Evolutionary conservation across 53 echinoderm and acorn worm genomes (phyloP), one percentile per base, ranked within the genome.

Genomic region (Zoroaster sp.): DNA sequence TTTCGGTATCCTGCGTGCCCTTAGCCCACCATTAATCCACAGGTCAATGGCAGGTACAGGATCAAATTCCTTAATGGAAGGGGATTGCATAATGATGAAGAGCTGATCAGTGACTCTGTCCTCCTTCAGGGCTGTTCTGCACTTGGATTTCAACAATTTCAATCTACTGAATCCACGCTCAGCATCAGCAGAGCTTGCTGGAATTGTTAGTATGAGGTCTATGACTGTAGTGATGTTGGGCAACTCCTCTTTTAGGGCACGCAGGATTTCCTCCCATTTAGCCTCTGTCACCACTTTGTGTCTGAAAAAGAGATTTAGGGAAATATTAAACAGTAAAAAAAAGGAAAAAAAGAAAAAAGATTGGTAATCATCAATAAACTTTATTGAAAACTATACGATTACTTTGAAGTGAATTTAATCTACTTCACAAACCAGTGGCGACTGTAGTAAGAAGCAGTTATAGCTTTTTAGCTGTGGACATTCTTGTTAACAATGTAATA

Each of bases 101-200:
- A 90, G 45, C 36, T 69, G n/a, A 35, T 65, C 59, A 13, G 72
- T 90, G 33, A 90, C 36, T 32, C 72, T 54, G 34, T 35, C 54
- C 18, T 71, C 73, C n/a, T n/a, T 34, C 21, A 91, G 55, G 47
- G 43, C 35, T 34, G 70, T 75, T 12, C 90, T 18, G 37, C 21
- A 80, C 25, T 80, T 73, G 33, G 80, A 34, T 72, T 89, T 89
- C 12, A 82, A 25, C 21, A 36, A 20, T 47, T 89, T 89, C 81
- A 82, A 41, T 9, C 37, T 69, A 38, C 90, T 89, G 75, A 89
- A 89, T 5, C 82, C 90, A 17, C 81, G 72, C 73, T 89, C 90
- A 33, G 81, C 80, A 39, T 81, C 90, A 10, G 46, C 90, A 35
- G 90, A 89, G 23, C 71, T 80, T 37, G 80, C 79, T 69, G 79